Base-by-base conservation (phyloP, 2,888 invertebrate species). In the Athalia rosae region DNA sequence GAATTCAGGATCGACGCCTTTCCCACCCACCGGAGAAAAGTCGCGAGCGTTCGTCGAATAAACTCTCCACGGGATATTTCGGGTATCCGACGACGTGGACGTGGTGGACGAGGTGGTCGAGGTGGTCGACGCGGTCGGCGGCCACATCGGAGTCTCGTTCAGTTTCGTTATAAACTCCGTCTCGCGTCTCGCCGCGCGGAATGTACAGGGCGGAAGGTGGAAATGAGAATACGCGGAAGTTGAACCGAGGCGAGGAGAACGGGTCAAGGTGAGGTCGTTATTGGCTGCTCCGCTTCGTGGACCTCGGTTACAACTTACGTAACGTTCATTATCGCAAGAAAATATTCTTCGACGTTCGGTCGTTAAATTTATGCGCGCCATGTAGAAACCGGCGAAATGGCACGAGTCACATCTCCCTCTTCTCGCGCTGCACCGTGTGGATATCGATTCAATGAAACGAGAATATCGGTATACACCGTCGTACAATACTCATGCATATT, bases 191-290 rank as follows among this genome's bases (percentile, higher is more conserved):
- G 45, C 28, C 4, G 53, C 53, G 0, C 11, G n/a, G 53, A 9
- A 53, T 53, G 9, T 53, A 11, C 15, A 13, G 43, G 9, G 58
- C 71, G 71, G 71, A 71, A 71, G 50, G 56, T 71, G 71, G 71
- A 58, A 43, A 13, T 58, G 9, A 56, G 6, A 58, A 71, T 56
- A 58, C 58, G 58, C 71, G 71, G 71, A 71, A 71, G 58, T 47
- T 13, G 71, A 4, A 9, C 45, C 13, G 28, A 9, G n/a, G 53
- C 71, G 58, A 11, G n/a, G 13, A 71, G 71, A 71, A 8, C 71
- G 71, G 71, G 71, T 71, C 71, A 71, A 71, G 71, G 71, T 71
- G 71, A 28, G 71, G 56, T 58, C 41, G 71, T 71, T 45, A 45
- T 58, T 71, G 67, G 28, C 53, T 67, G 41, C 48, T 53, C 53